Evolutionary conservation across 2,797 vertebrate genomes (phyloP), one percentile per base, ranked within the genome.

Genomic region (Tadarida brasiliensis): DNA sequence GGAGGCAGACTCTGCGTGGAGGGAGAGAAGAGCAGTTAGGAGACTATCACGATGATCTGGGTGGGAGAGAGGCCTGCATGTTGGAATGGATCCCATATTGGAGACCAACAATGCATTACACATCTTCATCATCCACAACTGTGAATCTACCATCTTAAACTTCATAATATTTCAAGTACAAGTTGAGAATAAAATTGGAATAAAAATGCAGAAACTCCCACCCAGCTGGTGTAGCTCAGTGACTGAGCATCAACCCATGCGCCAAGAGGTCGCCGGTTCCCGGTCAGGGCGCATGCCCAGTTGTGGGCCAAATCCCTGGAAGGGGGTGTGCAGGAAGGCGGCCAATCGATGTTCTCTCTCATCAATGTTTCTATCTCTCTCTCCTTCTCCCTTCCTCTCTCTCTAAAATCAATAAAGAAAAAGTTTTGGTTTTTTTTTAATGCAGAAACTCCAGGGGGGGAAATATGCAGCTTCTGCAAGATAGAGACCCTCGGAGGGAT

Each of bases 11-110:
- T 68, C 30, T 24, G 14, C 30, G 20, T 22, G 4, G 15, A 16
- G 49, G 2, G 3, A 30, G 5, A 33, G 19, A 10, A 61, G 65
- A 39, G 24, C 15, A 22, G 24, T 24, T 11, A 54, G 15, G 44
- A 47, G 47, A 24, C 2, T 10, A 4, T 1, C 30, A 30, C 63
- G 30, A 0, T 4, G 30, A 11, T 9, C 47, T 20, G 8, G 30
- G 39, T 16, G 24, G 17, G 17, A 54, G 39, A 61, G 26, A 61
- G 28, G 61, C 24, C 54, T 49, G 26, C 1, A 2, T 3, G 0
- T 3, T 26, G 22, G 24, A n/a, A 39, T 74, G n/a, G 35, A 35
- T 24, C 33, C 35, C 15, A 1, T 8, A 1, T 0, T 35, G 67
- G n/a, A 44, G 33, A 51, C 56, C 24, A 47, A 26, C 30, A 63